Base-by-base conservation (phyloP, 2,797 vertebrate species). In the Brachyrhaphis roseni region DNA sequence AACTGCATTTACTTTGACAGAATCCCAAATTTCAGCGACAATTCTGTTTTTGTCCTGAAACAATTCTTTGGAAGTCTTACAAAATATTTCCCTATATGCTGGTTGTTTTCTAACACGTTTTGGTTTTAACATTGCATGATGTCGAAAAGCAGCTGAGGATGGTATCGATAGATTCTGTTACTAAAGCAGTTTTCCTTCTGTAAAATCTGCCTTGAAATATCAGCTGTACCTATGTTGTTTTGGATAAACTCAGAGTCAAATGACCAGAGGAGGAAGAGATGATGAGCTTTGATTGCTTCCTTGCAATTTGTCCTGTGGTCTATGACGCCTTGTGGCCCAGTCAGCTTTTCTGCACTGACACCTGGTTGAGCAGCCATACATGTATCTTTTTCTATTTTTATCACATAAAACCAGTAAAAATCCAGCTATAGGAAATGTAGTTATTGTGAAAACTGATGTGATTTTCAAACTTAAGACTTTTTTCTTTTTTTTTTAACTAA, bases 21-120 rank as follows among this genome's bases (percentile, higher is more conserved):
- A 75, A 81, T 80, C 57, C 80, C 78, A 85, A 74, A 81, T 76
- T 55, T 85, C 75, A 79, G 84, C 46, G 89, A 88, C 91, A 87
- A 78, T 92, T 92, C 93, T 90, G 87, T 95, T 95, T 93, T 88
- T 86, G 87, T 89, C 79, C 78, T 86, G 82, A 66, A 77, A 83
- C 86, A 73, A 85, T 80, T 75, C 88, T 80, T 68, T 6, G 83
- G 66, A 79, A 77, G 74, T 83, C 77, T 82, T 90, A 85, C 76
- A 87, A 82, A 72, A n/a, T 8, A 75, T 66, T 70, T 34, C 72
- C 78, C 79, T 41, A 62, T 55, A 66, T 72, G 36, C 59, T 74
- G 47, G 5, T 80, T 79, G 72, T 79, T 90, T 89, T 84, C 68
- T 76, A 78, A 84, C 75, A 86, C 59, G 75, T 43, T 51, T 81